These are phyloP conservation scores for Diplazon laetatorius DNA, from an alignment of 2,888 invertebrate species.

Conservation along the genomic window DNA sequence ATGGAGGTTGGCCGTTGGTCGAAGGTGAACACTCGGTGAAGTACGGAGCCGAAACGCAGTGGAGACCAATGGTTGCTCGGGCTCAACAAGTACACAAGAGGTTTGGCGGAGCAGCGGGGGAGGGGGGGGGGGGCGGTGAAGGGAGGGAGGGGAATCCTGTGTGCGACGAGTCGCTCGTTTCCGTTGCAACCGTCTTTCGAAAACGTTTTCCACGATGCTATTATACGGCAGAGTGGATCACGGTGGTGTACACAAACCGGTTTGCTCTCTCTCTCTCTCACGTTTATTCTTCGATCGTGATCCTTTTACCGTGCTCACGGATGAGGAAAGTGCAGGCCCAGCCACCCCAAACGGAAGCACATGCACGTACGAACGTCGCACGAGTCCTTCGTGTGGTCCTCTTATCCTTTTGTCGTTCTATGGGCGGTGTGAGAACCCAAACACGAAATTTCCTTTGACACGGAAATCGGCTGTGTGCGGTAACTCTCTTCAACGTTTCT, in stretches of 20 bases:
- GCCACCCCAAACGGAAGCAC: no score
- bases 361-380: constrained; percentile 33
- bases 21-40: constrained; percentile 30
- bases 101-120: no score
- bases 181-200: constrained; percentile 40
- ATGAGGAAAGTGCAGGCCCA: background rate
- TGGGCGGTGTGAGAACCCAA: constrained; percentile 54
- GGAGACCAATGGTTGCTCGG: constrained; percentile 56
- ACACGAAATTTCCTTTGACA: constrained; percentile 50
- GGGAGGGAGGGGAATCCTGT: constrained; percentile 37
- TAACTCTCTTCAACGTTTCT: constrained; percentile 30
- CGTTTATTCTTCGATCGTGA: constrained; percentile 55
- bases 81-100: constrained; percentile 78
- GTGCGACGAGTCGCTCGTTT: constrained; percentile 60
- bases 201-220: constrained; percentile 55
- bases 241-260: constrained; percentile 26
- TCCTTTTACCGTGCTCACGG: constrained; percentile 52
- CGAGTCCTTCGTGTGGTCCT: constrained; percentile 35
- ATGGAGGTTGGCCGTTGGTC: constrained; percentile 40
- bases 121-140: no score
- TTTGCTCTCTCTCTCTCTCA: no score
- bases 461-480: constrained; percentile 35
- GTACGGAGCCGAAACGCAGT: constrained; percentile 32
- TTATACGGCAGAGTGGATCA: constrained; percentile 20
- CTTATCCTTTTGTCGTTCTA: constrained; percentile 45